Evolutionary conservation across 2,113 vertebrate genomes (phyloP).

Genomic region (Bujurquina vittata): DNA sequence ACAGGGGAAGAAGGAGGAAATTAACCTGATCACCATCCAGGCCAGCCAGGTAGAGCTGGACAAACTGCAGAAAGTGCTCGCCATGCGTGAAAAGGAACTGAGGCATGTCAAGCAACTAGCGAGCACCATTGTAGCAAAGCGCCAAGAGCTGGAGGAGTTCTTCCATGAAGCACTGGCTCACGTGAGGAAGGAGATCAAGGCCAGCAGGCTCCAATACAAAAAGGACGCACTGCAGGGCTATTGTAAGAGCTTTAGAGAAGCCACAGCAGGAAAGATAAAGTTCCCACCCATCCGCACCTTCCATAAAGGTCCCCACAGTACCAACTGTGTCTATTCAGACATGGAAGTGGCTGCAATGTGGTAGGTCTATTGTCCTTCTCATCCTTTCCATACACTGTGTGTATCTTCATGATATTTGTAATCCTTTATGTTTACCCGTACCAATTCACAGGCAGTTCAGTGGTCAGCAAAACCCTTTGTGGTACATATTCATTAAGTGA

Average conservation of each 20-base stretch:
- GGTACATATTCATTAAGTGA: not conserved
- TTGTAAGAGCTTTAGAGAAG: constrained; percentile 80
- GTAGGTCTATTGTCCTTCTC: constrained; percentile 57
- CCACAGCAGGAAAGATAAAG: constrained; percentile 77
- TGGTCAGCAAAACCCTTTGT: not conserved
- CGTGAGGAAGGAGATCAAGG: constrained; percentile 83
- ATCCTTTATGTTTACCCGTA: not conserved
- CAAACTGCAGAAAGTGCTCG: constrained; percentile 83
- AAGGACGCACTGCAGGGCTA: constrained; percentile 81
- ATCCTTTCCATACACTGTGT: constrained; percentile 1
- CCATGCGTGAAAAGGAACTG: constrained; percentile 84
- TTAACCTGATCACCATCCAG: constrained; percentile 62
- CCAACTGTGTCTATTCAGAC: constrained; percentile 85
- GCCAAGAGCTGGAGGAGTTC: constrained; percentile 86
- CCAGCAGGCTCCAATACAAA: constrained; percentile 80
- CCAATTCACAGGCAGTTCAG: not conserved
- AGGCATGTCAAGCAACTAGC: constrained; percentile 83
- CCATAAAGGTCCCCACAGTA: constrained; percentile 82
- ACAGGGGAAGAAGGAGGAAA: constrained; percentile 62
- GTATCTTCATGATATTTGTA: constrained; percentile 27
- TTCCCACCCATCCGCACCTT: constrained; percentile 87
- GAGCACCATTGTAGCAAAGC: constrained; percentile 80
- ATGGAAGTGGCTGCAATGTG: constrained; percentile 82
- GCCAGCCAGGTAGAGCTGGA: constrained; percentile 76
- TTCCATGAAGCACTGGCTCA: constrained; percentile 84